Evolutionary conservation across 2,888 invertebrate genomes (phyloP).

Genomic region (Drosophila phalerata): DNA sequence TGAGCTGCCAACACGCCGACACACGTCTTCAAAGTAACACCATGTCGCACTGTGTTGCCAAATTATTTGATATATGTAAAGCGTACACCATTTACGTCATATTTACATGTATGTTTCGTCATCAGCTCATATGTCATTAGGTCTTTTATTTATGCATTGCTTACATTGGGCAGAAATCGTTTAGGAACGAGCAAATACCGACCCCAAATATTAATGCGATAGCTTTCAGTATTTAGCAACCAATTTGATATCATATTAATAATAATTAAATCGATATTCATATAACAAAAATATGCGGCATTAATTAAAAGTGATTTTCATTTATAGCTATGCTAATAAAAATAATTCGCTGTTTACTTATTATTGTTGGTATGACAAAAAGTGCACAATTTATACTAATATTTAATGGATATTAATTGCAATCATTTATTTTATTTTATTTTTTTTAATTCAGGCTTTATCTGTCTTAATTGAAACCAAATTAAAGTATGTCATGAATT

Average conservation of each 20-base stretch:
- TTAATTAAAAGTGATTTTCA: too few species aligned
- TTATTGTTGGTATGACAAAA: background rate
- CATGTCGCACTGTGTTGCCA: conserved; percentile 38
- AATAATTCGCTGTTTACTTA: background rate
- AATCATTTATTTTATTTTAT: too few species aligned
- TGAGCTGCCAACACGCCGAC: conserved; percentile 11
- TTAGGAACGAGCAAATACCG: background rate
- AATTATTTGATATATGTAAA: conserved; percentile 34
- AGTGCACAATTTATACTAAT: background rate
- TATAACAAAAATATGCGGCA: too few species aligned
- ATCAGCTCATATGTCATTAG: conserved; percentile 54
- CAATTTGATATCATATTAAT: too few species aligned
- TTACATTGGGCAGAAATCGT: conserved; percentile 30
- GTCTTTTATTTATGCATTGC: conserved; percentile 23
- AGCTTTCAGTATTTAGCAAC: too few species aligned
- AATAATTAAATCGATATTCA: too few species aligned
- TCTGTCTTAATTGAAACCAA: background rate
- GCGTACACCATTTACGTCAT: conserved; percentile 6
- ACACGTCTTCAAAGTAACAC: conserved; percentile 61
- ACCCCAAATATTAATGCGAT: too few species aligned
- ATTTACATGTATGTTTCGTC: conserved; percentile 34
- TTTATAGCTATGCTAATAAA: too few species aligned
- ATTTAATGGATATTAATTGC: too few species aligned
- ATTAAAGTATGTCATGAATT: background rate
- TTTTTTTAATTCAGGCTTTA: too few species aligned